Percentiles rank a stretch among this genome's conserved stretches.
phyloP scores from a whole-genome alignment of 1,140 invertebrate species.

The Diorhabda elongata region DNA sequence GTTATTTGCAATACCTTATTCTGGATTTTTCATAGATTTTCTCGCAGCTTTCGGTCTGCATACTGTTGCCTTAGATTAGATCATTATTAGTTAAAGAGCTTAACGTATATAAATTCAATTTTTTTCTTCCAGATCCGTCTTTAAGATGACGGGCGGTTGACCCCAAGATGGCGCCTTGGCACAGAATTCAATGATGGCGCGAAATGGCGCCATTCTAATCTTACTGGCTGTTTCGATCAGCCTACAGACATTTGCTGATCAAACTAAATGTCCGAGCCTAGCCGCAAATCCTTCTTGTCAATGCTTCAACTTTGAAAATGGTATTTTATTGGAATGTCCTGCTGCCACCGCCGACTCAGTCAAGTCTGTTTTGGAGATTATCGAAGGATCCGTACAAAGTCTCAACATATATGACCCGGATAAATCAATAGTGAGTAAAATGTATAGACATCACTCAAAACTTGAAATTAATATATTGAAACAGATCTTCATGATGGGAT shows the following conservation, averaged over 20 bases:
- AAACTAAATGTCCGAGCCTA: constrained; percentile 59
- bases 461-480: not conserved
- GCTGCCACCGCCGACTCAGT: constrained; percentile 59
- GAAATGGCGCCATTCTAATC: constrained; percentile 32
- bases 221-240: constrained; percentile 28
- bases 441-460: not conserved
- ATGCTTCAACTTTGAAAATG: constrained; percentile 88
- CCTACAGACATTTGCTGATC: constrained; percentile 24
- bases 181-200: constrained; percentile 32
- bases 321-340: constrained; percentile 84
- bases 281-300: constrained; percentile 74
- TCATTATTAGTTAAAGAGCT: too few species aligned
- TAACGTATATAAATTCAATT: not conserved
- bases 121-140: not conserved
- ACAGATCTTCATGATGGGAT: too few species aligned
- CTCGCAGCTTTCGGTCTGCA: too few species aligned
- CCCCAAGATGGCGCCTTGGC: constrained; percentile 3
- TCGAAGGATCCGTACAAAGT: constrained; percentile 70
- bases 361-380: constrained; percentile 50
- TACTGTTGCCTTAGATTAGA: too few species aligned
- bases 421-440: constrained; percentile 52
- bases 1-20: too few species aligned
- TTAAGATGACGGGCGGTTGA: constrained; percentile 5
- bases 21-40: too few species aligned
- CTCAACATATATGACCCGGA: constrained; percentile 84